phyloP scores from a whole-genome alignment of 1,140 invertebrate species.

The Pseudomyrmex cubaensis region DNA sequence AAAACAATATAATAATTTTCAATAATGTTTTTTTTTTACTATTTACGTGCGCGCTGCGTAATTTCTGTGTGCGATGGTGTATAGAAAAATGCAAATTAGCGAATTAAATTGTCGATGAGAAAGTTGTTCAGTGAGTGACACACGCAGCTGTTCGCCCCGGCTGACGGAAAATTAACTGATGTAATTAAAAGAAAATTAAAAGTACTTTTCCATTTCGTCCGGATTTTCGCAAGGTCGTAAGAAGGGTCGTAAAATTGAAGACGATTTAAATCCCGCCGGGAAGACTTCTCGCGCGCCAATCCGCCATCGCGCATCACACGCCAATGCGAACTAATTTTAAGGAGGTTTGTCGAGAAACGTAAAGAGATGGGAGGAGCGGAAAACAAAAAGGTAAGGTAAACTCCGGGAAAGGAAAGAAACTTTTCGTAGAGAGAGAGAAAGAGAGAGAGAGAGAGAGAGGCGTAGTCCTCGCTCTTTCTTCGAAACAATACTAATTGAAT shows the following conservation, averaged over 20 bases:
- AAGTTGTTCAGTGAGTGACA: slow-evolving; percentile 58
- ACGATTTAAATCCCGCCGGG: slow-evolving; percentile 70
- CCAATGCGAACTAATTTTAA: slow-evolving; percentile 75
- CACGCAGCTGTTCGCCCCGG: neutral
- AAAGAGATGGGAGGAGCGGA: neutral
- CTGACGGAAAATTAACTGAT: slow-evolving; percentile 66
- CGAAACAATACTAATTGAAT: slow-evolving; percentile 75
- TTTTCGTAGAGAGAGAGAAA: slow-evolving; percentile 43
- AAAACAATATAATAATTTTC: no score
- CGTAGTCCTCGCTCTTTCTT: slow-evolving; percentile 1
- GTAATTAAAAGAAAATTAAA: slow-evolving; percentile 76
- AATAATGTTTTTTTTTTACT: no score
- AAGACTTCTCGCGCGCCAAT: slow-evolving; percentile 51
- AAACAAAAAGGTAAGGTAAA: slow-evolving; percentile 71
- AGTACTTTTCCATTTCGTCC: slow-evolving; percentile 54
- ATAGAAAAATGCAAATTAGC: neutral
- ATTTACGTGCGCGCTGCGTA: no score
- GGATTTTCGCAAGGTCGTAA: slow-evolving; percentile 60
- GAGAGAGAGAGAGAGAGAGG: no score
- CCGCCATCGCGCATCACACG: slow-evolving; percentile 59
- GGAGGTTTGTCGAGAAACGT: slow-evolving; percentile 31
- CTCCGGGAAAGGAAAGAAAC: slow-evolving; percentile 62
- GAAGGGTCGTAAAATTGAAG: slow-evolving; percentile 60
- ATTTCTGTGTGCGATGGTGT: no score
- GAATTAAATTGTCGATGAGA: slow-evolving; percentile 52